Evolutionary conservation across 2,797 vertebrate species (phyloP).

Genomic region (Chiropotes sagulatus): DNA sequence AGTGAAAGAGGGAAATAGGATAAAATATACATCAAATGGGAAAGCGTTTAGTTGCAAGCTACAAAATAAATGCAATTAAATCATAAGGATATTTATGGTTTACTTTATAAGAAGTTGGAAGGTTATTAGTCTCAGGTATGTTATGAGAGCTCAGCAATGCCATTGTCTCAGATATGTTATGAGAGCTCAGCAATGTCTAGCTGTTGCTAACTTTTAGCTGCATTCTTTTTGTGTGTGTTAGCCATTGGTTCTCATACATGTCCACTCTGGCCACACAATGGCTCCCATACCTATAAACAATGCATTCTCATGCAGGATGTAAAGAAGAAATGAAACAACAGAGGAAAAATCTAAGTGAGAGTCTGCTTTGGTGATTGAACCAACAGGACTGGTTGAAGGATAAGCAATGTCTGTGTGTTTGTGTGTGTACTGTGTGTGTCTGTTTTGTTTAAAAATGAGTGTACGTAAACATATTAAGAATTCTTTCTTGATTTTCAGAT

Average conservation of each 20-base stretch:
- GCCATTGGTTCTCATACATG: neutral
- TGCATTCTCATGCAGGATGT: neutral
- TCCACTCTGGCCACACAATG: neutral
- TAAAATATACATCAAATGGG: neutral
- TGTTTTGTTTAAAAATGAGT: neutral
- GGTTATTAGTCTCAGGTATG: neutral
- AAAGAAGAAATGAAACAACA: neutral
- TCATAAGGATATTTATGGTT: neutral
- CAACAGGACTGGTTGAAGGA: neutral
- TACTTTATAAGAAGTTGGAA: neutral
- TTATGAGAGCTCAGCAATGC: neutral
- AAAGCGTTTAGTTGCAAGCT: neutral
- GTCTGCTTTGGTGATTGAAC: neutral
- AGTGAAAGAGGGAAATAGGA: neutral
- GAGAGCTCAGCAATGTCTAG: neutral
- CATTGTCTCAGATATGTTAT: neutral
- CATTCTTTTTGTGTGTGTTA: neutral
- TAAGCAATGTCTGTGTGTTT: neutral
- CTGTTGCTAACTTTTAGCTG: neutral
- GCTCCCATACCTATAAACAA: too few relatives aligned
- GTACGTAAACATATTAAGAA: neutral
- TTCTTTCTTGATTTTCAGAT: neutral
- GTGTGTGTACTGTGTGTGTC: neutral
- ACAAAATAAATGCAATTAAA: neutral
- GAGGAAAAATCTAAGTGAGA: neutral